These are phyloP conservation scores for Holothuria leucospilota DNA, from an alignment of 53 echinoderm and acorn worm species.

Conservation along the genomic window DNA sequence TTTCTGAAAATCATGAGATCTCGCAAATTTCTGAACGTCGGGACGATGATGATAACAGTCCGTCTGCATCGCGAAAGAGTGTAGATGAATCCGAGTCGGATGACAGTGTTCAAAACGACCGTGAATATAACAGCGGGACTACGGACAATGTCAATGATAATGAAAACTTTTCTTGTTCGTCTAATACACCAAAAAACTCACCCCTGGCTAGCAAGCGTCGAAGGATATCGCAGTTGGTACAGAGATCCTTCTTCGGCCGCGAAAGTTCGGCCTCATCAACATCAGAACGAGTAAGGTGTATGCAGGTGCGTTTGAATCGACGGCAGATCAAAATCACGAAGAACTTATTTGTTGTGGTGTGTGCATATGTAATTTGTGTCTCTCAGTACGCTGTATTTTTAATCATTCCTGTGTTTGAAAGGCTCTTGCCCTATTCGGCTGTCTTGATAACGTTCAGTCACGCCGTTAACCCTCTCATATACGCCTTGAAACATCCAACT, in stretches of 20 bases:
- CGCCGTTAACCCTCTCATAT: constrained; percentile 65
- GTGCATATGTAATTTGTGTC: constrained; percentile 35
- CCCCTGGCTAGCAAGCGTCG: constrained; percentile 8
- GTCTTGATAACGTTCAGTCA: constrained; percentile 55
- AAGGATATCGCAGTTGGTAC: constrained; percentile 19
- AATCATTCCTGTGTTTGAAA: constrained; percentile 12
- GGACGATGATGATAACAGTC: too few relatives aligned
- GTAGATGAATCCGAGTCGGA: too few relatives aligned
- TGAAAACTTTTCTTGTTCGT: too few relatives aligned
- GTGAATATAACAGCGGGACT: too few relatives aligned
- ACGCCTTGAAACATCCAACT: constrained; percentile 65
- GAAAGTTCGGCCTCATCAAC: constrained; percentile 23
- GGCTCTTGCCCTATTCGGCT: constrained; percentile 28
- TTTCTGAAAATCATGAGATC: constrained; percentile 13
- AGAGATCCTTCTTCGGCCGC: constrained; percentile 34
- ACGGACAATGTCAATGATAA: too few relatives aligned
- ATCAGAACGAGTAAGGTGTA: constrained; percentile 27
- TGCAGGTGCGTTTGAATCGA: constrained; percentile 40
- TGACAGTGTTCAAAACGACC: too few relatives aligned
- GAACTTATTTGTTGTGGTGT: constrained; percentile 46
- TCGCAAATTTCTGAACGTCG: not conserved
- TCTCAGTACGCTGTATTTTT: constrained; percentile 43
- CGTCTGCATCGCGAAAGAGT: too few relatives aligned
- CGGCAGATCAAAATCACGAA: constrained; percentile 58
- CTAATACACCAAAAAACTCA: not conserved